Conservation (phyloP, 2,888 invertebrate species). For the Synanthedon formicaeformis region DNA sequence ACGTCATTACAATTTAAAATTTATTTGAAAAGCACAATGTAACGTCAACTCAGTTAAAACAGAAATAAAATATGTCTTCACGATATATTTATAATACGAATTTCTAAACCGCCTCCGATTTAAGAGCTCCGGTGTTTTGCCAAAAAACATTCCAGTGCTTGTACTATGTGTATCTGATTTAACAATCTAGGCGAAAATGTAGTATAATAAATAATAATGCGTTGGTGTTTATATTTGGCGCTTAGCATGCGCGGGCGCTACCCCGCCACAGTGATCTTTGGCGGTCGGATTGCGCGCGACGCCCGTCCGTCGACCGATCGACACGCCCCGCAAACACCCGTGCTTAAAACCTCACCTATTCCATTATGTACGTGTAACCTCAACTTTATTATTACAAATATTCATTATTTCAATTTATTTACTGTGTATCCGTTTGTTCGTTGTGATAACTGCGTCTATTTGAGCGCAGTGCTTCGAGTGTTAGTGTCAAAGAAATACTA, state of each 20-base stretch:
- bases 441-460: too few relatives aligned
- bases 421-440: too few relatives aligned
- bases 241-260: slow-evolving; percentile 10
- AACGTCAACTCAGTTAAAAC: neutral
- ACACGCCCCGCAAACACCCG: slow-evolving; percentile 12
- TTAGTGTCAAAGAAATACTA: too few relatives aligned
- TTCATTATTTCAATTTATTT: too few relatives aligned
- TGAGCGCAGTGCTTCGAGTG: too few relatives aligned
- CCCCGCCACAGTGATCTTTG: slow-evolving; percentile 26
- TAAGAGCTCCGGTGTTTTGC: slow-evolving; percentile 28
- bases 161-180: slow-evolving; percentile 33
- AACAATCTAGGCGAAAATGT: slow-evolving; percentile 44
- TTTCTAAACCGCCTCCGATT: slow-evolving; percentile 16
- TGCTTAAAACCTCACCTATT: neutral
- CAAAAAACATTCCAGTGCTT: slow-evolving; percentile 33
- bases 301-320: slow-evolving; percentile 14
- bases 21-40: neutral
- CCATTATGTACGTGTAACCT: slow-evolving; percentile 1
- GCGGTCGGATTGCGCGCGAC: slow-evolving; percentile 10
- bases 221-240: slow-evolving; percentile 31
- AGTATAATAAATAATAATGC: slow-evolving; percentile 55
- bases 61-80: neutral
- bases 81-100: slow-evolving; percentile 12
- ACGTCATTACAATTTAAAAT: too few relatives aligned
- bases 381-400: too few relatives aligned